Evolutionary conservation across 2,797 vertebrate genomes (phyloP).

Genomic region (Sebastes dallii): DNA sequence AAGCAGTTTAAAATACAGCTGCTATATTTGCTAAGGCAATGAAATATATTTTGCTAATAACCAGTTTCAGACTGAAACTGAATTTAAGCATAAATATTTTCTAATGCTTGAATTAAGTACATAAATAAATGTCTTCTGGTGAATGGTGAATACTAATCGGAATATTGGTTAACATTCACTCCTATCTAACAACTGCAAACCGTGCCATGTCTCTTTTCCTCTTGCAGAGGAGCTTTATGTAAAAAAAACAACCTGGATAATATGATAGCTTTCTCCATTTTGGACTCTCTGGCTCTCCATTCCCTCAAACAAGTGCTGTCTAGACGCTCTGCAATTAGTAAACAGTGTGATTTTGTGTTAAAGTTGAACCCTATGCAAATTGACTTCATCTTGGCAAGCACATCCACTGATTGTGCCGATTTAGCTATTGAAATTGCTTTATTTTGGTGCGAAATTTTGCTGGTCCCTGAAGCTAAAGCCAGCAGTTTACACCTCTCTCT

Average conservation of each 20-base stretch:
- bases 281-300: not conserved
- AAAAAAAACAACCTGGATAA: not conserved
- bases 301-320: not conserved
- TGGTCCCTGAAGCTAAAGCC: not conserved
- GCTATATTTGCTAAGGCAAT: not conserved
- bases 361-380: slow-evolving; percentile 25
- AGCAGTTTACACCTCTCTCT: slow-evolving; percentile 16
- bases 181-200: not conserved
- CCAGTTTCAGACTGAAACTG: too few species aligned
- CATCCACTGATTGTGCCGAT: not conserved
- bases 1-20: not conserved
- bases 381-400: not conserved
- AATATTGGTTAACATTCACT: not conserved
- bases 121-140: not conserved
- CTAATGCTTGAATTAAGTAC: not conserved
- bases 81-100: not conserved
- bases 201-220: not conserved
- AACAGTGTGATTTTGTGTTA: slow-evolving; percentile 13
- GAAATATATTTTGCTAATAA: not conserved
- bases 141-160: not conserved
- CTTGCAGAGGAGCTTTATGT: not conserved
- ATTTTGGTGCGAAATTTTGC: not conserved
- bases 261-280: slow-evolving; percentile 1
- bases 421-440: not conserved
- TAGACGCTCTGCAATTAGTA: not conserved